Conservation (phyloP, 2,113 vertebrate species). For the Atrichornis clamosus region DNA sequence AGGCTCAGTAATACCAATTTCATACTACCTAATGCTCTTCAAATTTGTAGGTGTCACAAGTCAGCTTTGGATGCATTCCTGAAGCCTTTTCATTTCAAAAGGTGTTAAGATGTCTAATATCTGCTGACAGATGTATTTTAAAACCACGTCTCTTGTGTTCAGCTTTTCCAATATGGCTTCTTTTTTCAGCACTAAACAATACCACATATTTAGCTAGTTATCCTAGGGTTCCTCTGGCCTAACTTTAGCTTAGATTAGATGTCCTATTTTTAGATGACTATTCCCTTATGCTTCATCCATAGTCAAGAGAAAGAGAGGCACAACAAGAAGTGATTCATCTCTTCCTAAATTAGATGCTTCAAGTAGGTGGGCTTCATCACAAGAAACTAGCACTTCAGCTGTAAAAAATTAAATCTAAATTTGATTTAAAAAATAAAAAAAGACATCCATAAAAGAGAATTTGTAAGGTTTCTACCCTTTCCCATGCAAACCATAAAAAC, state of each 20-base stretch:
- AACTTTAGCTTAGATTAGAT: slow-evolving; percentile 1
- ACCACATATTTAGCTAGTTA: background rate
- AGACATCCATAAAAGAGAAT: background rate
- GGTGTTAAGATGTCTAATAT: background rate
- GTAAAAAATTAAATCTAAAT: background rate
- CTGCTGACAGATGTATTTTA: background rate
- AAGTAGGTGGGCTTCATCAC: slow-evolving; percentile 32
- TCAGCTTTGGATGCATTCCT: background rate
- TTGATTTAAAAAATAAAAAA: background rate
- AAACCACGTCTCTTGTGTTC: background rate
- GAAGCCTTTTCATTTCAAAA: background rate
- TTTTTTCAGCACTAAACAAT: background rate
- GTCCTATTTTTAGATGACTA: slow-evolving; percentile 25
- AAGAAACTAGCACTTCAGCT: background rate
- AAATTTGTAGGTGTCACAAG: background rate
- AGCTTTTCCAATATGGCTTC: background rate
- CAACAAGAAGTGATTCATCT: slow-evolving; percentile 11
- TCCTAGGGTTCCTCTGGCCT: slow-evolving; percentile 3
- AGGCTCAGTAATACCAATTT: background rate
- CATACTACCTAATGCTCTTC: background rate
- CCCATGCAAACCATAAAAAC: background rate
- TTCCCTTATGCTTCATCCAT: background rate
- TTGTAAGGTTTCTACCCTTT: background rate
- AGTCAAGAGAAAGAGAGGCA: slow-evolving; percentile 2
- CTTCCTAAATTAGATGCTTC: background rate